Conservation (phyloP, 2,888 invertebrate species). For the Agrochola lychnidis region DNA sequence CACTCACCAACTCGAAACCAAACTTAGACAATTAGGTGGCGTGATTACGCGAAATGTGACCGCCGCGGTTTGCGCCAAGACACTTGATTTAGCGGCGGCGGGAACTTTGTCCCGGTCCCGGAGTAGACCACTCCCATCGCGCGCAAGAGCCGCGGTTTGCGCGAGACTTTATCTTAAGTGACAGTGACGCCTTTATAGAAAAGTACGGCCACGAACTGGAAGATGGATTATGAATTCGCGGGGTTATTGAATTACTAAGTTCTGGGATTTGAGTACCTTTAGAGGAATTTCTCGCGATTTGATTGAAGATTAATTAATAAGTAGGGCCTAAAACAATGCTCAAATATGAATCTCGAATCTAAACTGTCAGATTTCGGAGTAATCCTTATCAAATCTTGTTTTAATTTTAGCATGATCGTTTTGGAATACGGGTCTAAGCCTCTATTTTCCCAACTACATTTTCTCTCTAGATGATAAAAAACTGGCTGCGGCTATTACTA, state of each 20-base stretch:
- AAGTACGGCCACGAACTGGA: slow-evolving; percentile 19
- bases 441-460: background rate
- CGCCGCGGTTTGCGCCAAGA: slow-evolving; percentile 59
- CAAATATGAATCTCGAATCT: slow-evolving; percentile 9
- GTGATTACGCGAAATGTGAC: slow-evolving; percentile 68
- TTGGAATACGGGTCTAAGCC: background rate
- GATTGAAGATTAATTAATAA: slow-evolving; percentile 41
- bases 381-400: slow-evolving; percentile 30
- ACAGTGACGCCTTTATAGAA: slow-evolving; percentile 45
- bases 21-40: slow-evolving; percentile 66
- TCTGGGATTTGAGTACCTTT: slow-evolving; percentile 13
- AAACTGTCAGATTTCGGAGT: slow-evolving; percentile 1
- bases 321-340: slow-evolving; percentile 17
- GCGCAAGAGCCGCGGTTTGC: slow-evolving; percentile 44
- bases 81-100: slow-evolving; percentile 60
- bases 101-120: slow-evolving; percentile 54
- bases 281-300: slow-evolving; percentile 13
- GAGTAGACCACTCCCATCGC: slow-evolving; percentile 47
- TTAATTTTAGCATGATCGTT: background rate
- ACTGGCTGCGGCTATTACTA: background rate
- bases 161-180: slow-evolving; percentile 53
- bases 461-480: background rate
- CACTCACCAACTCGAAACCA: slow-evolving; percentile 60
- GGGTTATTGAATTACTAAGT: slow-evolving; percentile 37
- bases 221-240: slow-evolving; percentile 27